Percentiles rank a stretch among this genome's conserved stretches.
Evolutionary conservation across 1,140 invertebrate species (phyloP).

Genomic region (Planococcus citri): DNA sequence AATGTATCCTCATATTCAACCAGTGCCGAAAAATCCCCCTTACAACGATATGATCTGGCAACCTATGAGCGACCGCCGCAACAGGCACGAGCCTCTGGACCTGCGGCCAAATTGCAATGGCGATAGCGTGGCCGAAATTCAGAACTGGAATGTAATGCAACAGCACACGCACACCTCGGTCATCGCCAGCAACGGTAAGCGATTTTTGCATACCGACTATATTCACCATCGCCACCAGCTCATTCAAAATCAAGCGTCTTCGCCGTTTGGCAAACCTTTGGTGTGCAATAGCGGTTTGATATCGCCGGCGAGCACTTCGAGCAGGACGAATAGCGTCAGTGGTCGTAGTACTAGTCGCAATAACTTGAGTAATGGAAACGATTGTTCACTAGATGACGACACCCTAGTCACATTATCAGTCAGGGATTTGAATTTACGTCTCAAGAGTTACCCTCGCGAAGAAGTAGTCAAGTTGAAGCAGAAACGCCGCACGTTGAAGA

Average conservation of each 20-base stretch:
- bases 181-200: slow-evolving; percentile 31
- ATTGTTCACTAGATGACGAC: slow-evolving; percentile 67
- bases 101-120: slow-evolving; percentile 52
- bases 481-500: slow-evolving; percentile 92
- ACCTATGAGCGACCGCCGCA: slow-evolving; percentile 41
- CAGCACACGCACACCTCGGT: slow-evolving; percentile 27
- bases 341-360: slow-evolving; percentile 31
- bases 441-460: slow-evolving; percentile 84
- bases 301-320: slow-evolving; percentile 35
- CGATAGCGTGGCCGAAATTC: slow-evolving; percentile 20
- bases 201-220: slow-evolving; percentile 28
- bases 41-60: slow-evolving; percentile 57
- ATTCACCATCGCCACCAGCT: slow-evolving; percentile 28
- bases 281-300: slow-evolving; percentile 33
- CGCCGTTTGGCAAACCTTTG: slow-evolving; percentile 29
- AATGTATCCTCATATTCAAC: slow-evolving; percentile 33
- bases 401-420: slow-evolving; percentile 80
- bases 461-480: slow-evolving; percentile 87
- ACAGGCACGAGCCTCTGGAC: slow-evolving; percentile 57
- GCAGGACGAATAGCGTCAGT: slow-evolving; percentile 32
- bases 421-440: slow-evolving; percentile 84
- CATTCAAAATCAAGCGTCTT: slow-evolving; percentile 33
- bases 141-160: slow-evolving; percentile 25
- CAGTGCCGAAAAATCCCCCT: neutral
- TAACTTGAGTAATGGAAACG: slow-evolving; percentile 38